Conservation (phyloP, 2,888 invertebrate genomes). For the Lomographa bimaculata region DNA sequence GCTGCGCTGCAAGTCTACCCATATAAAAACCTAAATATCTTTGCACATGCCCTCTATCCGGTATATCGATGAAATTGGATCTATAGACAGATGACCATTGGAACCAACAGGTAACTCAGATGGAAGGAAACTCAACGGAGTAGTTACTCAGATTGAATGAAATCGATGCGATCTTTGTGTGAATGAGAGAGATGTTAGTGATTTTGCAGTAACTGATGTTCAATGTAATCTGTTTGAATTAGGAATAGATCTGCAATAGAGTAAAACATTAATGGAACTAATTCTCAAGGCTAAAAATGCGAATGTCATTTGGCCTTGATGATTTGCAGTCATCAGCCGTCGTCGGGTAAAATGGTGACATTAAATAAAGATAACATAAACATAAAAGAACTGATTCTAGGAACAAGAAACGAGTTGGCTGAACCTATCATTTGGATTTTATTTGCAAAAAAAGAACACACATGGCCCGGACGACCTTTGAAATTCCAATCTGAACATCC, state of each 20-base stretch:
- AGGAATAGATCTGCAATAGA: too few species aligned
- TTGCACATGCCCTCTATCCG: conserved; percentile 61
- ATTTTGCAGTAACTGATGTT: too few species aligned
- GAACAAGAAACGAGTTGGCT: conserved; percentile 44
- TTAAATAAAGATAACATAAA: conserved; percentile 34
- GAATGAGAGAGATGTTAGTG: too few species aligned
- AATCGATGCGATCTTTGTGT: not conserved
- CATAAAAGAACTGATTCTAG: conserved; percentile 38
- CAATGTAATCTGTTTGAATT: too few species aligned
- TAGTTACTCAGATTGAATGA: conserved; percentile 21
- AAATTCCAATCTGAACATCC: conserved; percentile 54
- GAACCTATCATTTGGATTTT: conserved; percentile 66
- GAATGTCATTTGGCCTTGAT: too few species aligned
- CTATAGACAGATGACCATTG: conserved; percentile 47
- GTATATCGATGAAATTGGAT: conserved; percentile 52
- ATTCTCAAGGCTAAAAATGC: too few species aligned
- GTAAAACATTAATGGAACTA: too few species aligned
- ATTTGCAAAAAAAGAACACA: conserved; percentile 73
- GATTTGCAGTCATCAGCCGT: too few species aligned
- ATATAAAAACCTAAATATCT: too few species aligned
- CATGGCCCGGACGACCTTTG: conserved; percentile 72
- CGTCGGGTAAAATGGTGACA: conserved; percentile 20
- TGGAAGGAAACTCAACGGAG: conserved; percentile 11
- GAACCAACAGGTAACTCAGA: conserved; percentile 28
- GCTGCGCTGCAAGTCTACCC: conserved; percentile 39